These are phyloP conservation scores for Drosophila sulfurigaster DNA, from an alignment of 1,140 invertebrate genomes.

Conservation along the genomic window DNA sequence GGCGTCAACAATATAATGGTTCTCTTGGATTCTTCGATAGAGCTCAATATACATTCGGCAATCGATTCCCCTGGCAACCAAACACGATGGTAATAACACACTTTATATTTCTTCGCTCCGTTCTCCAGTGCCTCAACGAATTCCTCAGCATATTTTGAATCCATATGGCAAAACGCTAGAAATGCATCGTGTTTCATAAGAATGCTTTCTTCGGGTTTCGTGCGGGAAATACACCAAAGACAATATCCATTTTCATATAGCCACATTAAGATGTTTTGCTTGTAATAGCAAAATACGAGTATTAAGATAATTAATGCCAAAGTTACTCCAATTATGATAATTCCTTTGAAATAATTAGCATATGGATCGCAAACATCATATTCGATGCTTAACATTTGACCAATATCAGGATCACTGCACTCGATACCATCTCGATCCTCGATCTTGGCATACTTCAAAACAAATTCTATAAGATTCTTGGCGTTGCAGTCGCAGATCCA, in stretches of 20 bases:
- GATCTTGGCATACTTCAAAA: background rate
- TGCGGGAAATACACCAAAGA: too few relatives aligned
- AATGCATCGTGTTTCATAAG: too few relatives aligned
- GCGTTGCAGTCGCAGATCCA: constrained; percentile 10
- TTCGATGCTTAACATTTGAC: background rate
- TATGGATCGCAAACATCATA: background rate
- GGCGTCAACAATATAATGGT: constrained; percentile 16
- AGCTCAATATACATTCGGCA: constrained; percentile 2
- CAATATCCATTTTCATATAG: too few relatives aligned
- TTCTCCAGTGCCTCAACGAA: constrained; percentile 11
- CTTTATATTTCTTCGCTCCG: background rate
- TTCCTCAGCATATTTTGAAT: too few relatives aligned
- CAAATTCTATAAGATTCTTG: background rate
- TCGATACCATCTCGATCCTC: background rate
- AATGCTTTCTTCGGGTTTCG: too few relatives aligned
- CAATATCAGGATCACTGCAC: background rate
- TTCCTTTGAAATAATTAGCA: background rate
- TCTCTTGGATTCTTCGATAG: constrained; percentile 8
- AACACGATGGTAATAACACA: constrained; percentile 16
- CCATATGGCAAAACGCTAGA: too few relatives aligned
- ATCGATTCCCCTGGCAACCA: constrained; percentile 8
- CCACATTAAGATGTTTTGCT: background rate
- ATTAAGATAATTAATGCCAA: background rate
- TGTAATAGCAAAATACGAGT: background rate
- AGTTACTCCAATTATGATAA: background rate